Base-by-base conservation (phyloP, 2,888 invertebrate species). In the Matsumyia berberina region DNA sequence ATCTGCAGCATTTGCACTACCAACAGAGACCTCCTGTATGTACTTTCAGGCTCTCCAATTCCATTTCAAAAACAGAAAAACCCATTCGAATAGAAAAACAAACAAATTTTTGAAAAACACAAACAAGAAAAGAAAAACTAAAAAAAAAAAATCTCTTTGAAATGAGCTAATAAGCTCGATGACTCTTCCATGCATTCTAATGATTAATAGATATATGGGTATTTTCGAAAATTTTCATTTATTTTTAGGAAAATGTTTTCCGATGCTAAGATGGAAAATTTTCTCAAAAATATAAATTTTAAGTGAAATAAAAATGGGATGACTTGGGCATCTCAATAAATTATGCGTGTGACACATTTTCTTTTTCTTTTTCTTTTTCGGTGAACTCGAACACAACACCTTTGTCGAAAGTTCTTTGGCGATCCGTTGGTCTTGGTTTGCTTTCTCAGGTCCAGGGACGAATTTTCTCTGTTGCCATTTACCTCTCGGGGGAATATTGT, bases 161-260 rank as follows among this genome's bases (percentile, higher is more conserved):
- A 64, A 57, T 69, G 33, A 57, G 35, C 80, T 69, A 74, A 74
- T 69, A 67, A 70, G 80, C 70, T 66, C 19, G 76, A 66, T 82
- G 81, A 76, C 69, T 81, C 29, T 53, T 70, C 51, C 76, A 76
- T 76, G 70, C 69, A 81, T 57, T 58, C 44, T 12, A 49, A 70
- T 76, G 76, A 76, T 82, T 76, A 70, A 76, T 82, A 44, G 24
- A 24, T 24, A 24, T 24, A 24, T 4, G 24, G 4, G 24, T 19
- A 44, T 66, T 76, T 64, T 49, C n/a, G 17, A 74, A 39, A 69
- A 70, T 44, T 44, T 6, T 33, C n/a, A 24, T 69, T 62, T 81
- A 69, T 74, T 74, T 70, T 76, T 82, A 76, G 42, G 46, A 39
- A 49, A 8, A 19, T 29, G 29, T 53, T 51, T 58, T 51, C 51